These are phyloP conservation scores for Archips crataeganus DNA, from an alignment of 2,888 invertebrate genomes.

Conservation along the genomic window DNA sequence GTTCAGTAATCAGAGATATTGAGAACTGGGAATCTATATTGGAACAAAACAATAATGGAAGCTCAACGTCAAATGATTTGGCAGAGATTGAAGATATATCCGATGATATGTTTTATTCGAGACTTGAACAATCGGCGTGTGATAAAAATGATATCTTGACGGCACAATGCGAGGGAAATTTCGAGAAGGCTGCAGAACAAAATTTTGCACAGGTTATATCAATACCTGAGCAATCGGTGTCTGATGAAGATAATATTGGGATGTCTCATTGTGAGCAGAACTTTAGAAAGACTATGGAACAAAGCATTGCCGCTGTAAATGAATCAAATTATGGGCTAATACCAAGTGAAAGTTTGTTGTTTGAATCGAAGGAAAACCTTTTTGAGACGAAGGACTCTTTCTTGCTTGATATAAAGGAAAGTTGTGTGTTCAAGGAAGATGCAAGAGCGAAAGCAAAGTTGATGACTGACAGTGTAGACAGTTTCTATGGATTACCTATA, in stretches of 20 bases:
- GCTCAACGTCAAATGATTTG: slow-evolving; percentile 44
- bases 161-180: slow-evolving; percentile 51
- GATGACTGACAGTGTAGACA: slow-evolving; percentile 47
- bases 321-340: slow-evolving; percentile 78
- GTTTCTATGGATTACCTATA: slow-evolving; percentile 93
- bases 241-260: slow-evolving; percentile 47
- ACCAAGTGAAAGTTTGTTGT: slow-evolving; percentile 49
- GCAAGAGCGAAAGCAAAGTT: slow-evolving; percentile 44
- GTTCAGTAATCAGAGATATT: slow-evolving; percentile 51
- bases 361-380: slow-evolving; percentile 55
- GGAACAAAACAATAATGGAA: slow-evolving; percentile 50
- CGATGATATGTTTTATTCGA: slow-evolving; percentile 71
- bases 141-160: slow-evolving; percentile 48
- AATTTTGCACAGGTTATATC: slow-evolving; percentile 71
- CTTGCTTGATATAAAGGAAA: slow-evolving; percentile 71
- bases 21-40: slow-evolving; percentile 65
- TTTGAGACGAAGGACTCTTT: slow-evolving; percentile 79
- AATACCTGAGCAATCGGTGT: slow-evolving; percentile 59
- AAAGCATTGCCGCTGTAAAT: slow-evolving; percentile 83
- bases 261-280: slow-evolving; percentile 51
- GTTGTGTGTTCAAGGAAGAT: slow-evolving; percentile 52
- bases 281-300: slow-evolving; percentile 63
- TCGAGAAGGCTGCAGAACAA: slow-evolving; percentile 64
- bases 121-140: slow-evolving; percentile 58
- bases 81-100: slow-evolving; percentile 63